Evolutionary conservation across 2,797 vertebrate species (phyloP), one percentile per base, ranked within the genome.

Genomic region (Centropyge bicolor): DNA sequence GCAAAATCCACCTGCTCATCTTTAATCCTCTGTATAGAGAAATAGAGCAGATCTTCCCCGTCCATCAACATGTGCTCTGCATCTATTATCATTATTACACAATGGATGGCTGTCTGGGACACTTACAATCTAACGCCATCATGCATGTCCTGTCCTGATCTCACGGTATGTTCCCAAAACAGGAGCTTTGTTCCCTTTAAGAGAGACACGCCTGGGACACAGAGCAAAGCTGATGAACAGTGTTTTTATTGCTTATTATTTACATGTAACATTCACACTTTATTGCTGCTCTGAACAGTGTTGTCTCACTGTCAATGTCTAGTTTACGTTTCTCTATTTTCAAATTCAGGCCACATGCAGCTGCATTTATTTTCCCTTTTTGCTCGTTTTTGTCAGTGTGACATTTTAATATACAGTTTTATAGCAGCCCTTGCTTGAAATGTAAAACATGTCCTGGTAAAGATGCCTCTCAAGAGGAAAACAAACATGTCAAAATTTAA

Each of bases 21-120:
- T 67, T 49, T 92, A 92, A 94, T 91, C 88, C 70, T 54, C 81
- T 83, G 65, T 43, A 14, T 82, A 36, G 84, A 82, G 76, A 89
- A 89, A 68, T 61, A 73, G 85, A 92, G 78, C 81, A 88, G 78
- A 82, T 78, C 54, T 55, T 78, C 43, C 27, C 40, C 16, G 1
- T 69, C 60, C 68, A 72, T 80, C 82, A 78, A 55, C 73, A 75
- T 78, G 85, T 81, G 71, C 80, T 84, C 60, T 55, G 38, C 38
- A 60, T 89, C 79, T 81, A 87, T 81, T 80, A 83, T 83, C 54
- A 20, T 80, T 81, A 88, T 88, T 74, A 86, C 68, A 72, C 77
- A 69, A 49, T 55, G 59, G 59, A 63, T 2, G 63, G 20, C 64
- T 60, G 60, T 84, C 80, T 86, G 80, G 75, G 46, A 74, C 74